phyloP scores from a whole-genome alignment of 2,113 vertebrate genomes.

The Cyphomyrus discorhynchus region DNA sequence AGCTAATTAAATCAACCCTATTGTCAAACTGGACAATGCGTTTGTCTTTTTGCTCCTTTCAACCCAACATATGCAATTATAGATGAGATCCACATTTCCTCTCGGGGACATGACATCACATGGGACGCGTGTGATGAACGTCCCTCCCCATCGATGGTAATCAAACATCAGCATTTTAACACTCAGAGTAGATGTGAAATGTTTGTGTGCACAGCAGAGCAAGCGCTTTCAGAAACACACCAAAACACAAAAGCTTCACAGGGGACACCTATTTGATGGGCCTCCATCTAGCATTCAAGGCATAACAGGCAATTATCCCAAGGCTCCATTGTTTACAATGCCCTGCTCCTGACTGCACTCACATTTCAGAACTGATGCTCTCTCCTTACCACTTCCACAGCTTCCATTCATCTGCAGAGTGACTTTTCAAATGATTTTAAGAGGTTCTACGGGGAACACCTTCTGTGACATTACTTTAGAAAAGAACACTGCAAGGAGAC shows the following conservation, averaged over 20 bases:
- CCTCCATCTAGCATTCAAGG: not conserved
- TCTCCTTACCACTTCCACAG: not conserved
- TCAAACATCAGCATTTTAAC: not conserved
- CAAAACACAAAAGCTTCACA: not conserved
- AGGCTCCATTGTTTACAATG: not conserved
- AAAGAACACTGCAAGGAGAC: not conserved
- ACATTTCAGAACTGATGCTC: not conserved
- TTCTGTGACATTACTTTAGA: not conserved
- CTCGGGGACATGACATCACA: not conserved
- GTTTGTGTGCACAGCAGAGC: not conserved
- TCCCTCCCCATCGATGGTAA: not conserved
- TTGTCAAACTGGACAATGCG: not conserved
- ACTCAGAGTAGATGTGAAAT: not conserved
- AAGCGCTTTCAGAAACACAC: not conserved
- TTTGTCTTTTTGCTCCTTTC: not conserved
- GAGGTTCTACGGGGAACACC: not conserved
- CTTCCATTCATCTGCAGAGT: slow-evolving; percentile 3
- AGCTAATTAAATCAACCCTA: not conserved
- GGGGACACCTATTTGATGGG: not conserved
- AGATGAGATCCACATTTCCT: not conserved
- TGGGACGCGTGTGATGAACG: not conserved
- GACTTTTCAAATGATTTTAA: slow-evolving; percentile 3
- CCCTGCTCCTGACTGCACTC: not conserved
- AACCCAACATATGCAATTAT: not conserved
- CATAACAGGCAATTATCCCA: not conserved